These are phyloP conservation scores for Scartelaos histophorus DNA, from an alignment of 2,113 vertebrate genomes.

Conservation along the genomic window DNA sequence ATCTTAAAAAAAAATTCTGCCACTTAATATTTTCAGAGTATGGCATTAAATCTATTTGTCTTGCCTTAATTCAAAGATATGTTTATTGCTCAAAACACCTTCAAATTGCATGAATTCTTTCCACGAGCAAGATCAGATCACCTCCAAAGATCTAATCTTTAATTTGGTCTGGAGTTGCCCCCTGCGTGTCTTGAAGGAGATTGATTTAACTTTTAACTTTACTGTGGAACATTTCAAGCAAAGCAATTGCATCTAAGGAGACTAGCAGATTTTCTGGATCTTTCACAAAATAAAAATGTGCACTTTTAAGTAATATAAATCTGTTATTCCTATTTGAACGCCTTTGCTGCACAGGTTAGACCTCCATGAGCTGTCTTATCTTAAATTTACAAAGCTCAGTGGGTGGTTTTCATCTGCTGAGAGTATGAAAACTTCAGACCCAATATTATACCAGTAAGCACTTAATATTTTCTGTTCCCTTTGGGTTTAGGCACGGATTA, in stretches of 20 bases:
- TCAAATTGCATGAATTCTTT: no score
- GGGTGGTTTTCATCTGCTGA: neutral
- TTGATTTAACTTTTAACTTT: neutral
- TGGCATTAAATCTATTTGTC: no score
- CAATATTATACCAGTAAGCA: conserved; percentile 8
- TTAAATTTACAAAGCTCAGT: neutral
- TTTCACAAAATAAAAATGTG: neutral
- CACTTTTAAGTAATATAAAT: neutral
- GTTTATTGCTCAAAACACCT: no score
- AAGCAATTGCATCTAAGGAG: neutral
- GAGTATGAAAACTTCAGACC: neutral
- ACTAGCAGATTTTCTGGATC: no score
- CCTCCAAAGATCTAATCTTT: neutral
- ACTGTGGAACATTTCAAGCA: neutral
- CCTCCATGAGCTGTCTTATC: neutral
- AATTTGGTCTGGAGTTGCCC: neutral
- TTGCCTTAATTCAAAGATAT: no score
- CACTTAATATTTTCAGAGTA: no score
- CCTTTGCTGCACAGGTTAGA: no score
- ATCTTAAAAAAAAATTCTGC: no score
- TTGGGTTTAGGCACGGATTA: conserved; percentile 68
- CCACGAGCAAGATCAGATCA: no score
- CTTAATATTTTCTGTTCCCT: conserved; percentile 37
- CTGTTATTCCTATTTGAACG: no score
- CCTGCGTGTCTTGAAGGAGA: neutral